These are phyloP conservation scores for Oryctes rhinoceros DNA, from an alignment of 1,140 invertebrate genomes.

Conservation along the genomic window DNA sequence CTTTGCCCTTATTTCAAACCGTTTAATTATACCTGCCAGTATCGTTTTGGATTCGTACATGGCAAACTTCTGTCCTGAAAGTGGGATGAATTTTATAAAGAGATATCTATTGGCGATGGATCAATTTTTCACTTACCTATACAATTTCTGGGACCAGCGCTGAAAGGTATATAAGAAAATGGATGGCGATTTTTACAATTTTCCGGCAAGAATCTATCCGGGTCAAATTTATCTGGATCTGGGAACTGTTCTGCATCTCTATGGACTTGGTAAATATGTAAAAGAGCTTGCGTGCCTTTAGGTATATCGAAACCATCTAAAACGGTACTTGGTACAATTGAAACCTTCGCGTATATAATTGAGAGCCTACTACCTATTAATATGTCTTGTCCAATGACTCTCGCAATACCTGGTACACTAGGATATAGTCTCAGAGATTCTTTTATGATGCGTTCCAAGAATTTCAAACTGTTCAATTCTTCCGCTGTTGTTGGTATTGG, in stretches of 20 bases:
- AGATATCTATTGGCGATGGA: neutral
- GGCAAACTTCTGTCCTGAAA: constrained; percentile 62
- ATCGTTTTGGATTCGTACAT: constrained; percentile 62
- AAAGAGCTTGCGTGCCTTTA: neutral
- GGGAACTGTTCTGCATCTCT: constrained; percentile 54
- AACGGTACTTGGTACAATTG: neutral
- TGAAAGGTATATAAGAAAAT: neutral
- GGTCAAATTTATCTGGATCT: constrained; percentile 62
- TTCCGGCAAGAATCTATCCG: constrained; percentile 20
- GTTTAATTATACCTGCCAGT: constrained; percentile 59
- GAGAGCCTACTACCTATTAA: constrained; percentile 55
- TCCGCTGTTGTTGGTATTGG: constrained; percentile 53
- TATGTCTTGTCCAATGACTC: constrained; percentile 60
- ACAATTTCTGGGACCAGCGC: constrained; percentile 11
- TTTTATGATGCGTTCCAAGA: constrained; percentile 68
- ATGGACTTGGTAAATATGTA: constrained; percentile 19
- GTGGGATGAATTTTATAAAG: too few relatives aligned
- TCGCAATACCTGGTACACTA: constrained; percentile 65
- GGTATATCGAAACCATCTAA: constrained; percentile 1
- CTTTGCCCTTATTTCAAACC: constrained; percentile 43
- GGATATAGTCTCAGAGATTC: constrained; percentile 67
- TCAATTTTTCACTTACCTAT: neutral
- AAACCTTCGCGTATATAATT: neutral
- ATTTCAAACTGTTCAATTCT: constrained; percentile 63
- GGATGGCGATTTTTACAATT: constrained; percentile 24